These are phyloP conservation scores for Tachina grossa DNA, from an alignment of 2,888 invertebrate species.

Conservation along the genomic window DNA sequence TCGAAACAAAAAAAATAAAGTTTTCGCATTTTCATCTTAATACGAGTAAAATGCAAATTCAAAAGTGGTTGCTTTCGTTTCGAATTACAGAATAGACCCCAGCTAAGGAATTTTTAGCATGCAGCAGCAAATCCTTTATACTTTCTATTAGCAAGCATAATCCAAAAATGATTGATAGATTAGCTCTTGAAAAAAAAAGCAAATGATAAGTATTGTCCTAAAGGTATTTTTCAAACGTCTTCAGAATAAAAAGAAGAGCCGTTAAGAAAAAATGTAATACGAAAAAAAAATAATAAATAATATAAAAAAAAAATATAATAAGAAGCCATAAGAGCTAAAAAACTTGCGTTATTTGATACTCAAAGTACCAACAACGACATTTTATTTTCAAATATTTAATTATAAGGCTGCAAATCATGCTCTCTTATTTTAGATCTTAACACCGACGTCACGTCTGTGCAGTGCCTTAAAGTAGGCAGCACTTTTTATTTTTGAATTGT, in stretches of 20 bases:
- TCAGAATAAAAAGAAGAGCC: background rate
- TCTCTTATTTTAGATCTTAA: background rate
- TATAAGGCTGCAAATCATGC: background rate
- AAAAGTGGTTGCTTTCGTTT: no score
- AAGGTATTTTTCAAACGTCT: background rate
- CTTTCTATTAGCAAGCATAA: background rate
- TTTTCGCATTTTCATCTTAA: no score
- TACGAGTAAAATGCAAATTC: no score
- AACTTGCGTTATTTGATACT: no score
- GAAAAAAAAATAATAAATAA: no score
- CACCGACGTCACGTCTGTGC: background rate
- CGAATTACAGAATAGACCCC: no score
- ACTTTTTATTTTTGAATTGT: background rate
- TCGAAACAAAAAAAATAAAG: no score
- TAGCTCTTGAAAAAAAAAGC: background rate
- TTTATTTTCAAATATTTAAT: no score
- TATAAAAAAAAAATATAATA: no score
- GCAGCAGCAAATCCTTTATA: background rate
- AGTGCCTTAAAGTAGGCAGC: background rate
- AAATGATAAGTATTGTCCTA: background rate
- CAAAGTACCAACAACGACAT: no score
- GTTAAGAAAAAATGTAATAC: no score
- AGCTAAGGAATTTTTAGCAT: background rate
- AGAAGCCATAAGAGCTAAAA: no score
- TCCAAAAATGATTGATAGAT: slow-evolving; percentile 12